These are phyloP conservation scores for Luscinia luscinia DNA, from an alignment of 2,797 vertebrate genomes.

Conservation along the genomic window DNA sequence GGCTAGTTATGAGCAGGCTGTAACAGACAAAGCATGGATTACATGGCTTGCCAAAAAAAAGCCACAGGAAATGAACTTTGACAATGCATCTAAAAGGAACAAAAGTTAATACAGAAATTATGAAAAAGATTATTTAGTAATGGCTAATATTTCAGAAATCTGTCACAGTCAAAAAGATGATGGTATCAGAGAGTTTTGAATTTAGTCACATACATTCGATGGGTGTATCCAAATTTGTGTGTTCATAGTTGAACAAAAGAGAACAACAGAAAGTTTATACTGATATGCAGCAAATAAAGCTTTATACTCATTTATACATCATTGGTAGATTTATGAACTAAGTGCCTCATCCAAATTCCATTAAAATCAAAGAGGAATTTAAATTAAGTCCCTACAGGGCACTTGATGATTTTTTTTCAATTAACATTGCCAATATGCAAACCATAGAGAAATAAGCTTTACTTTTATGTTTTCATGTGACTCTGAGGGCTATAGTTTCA, in stretches of 20 bases:
- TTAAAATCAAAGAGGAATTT: background rate
- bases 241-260: background rate
- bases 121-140: background rate
- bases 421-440: background rate
- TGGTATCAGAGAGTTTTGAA: background rate
- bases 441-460: background rate
- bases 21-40: background rate
- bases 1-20: background rate
- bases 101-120: background rate
- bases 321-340: background rate
- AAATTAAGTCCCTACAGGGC: background rate
- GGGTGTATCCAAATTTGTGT: background rate
- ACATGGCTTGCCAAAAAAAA: background rate
- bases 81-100: background rate
- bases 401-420: background rate
- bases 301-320: background rate
- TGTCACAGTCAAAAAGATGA: background rate
- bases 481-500: background rate
- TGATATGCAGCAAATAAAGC: background rate
- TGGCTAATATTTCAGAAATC: background rate
- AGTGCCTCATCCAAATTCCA: background rate
- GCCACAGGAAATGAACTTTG: background rate
- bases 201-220: background rate
- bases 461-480: background rate
- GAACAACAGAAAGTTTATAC: background rate